These are phyloP conservation scores for Peribatodes rhomboidaria DNA, from an alignment of 2,888 invertebrate genomes.

Conservation along the genomic window DNA sequence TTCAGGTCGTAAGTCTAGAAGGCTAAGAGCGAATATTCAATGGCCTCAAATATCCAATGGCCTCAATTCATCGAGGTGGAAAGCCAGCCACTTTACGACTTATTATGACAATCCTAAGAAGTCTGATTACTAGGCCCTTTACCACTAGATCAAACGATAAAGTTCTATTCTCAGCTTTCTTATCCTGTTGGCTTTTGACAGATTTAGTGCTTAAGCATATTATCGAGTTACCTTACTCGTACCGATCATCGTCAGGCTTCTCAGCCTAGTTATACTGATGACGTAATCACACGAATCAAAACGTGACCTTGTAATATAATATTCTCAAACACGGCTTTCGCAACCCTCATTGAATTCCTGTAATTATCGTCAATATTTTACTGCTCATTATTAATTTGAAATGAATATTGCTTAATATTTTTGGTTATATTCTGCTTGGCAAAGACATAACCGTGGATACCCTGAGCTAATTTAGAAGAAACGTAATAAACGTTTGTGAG, in stretches of 20 bases:
- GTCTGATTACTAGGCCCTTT: background rate
- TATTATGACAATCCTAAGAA: conserved; percentile 1
- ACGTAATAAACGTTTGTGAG: conserved; percentile 18
- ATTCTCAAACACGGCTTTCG: background rate
- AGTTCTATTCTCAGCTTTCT: conserved; percentile 20
- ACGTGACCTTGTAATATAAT: background rate
- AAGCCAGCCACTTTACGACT: background rate
- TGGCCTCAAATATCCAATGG: background rate
- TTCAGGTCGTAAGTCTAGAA: too few species aligned
- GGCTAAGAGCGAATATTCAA: too few species aligned
- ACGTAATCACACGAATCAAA: background rate
- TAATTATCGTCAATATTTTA: conserved; percentile 2
- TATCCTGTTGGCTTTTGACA: conserved; percentile 14
- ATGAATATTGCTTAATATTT: background rate
- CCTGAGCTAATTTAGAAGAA: conserved; percentile 14
- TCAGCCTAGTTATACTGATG: background rate
- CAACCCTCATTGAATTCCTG: background rate
- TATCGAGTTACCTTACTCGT: background rate
- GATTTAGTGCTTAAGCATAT: conserved; percentile 5
- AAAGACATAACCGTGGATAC: conserved; percentile 10
- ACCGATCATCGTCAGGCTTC: background rate
- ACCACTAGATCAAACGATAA: conserved; percentile 7
- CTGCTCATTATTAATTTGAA: conserved; percentile 6
- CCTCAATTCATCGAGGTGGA: background rate
- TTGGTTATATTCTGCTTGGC: conserved; percentile 2